Conservation (phyloP, 2,797 vertebrate species). For the Thalassophryne amazonica region DNA sequence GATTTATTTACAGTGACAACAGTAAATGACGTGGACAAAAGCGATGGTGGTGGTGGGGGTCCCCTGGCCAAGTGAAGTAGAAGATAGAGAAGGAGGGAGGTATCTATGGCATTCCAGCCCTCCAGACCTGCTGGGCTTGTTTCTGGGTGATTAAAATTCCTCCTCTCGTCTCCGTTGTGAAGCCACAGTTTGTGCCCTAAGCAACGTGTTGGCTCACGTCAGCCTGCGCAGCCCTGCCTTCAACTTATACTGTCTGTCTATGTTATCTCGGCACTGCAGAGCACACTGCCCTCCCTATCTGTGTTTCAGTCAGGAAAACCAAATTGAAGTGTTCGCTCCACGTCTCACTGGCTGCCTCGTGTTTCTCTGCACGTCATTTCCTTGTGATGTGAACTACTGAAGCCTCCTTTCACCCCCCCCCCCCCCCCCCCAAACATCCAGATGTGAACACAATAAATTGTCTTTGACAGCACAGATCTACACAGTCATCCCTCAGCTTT, state of each 20-base stretch:
- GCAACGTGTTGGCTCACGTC: conserved; percentile 69
- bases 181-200: conserved; percentile 50
- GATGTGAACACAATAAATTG: conserved; percentile 16
- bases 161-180: conserved; percentile 49
- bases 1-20: not conserved
- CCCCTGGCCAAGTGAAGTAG: not conserved
- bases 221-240: conserved; percentile 42
- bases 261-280: conserved; percentile 57
- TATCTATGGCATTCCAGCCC: conserved; percentile 70
- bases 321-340: conserved; percentile 21
- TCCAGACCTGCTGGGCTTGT: conserved; percentile 75
- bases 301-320: conserved; percentile 21
- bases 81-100: conserved; percentile 37
- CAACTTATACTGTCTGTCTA: conserved; percentile 15
- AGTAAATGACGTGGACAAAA: conserved; percentile 1
- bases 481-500: conserved; percentile 31
- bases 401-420: not conserved
- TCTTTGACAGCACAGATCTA: conserved; percentile 29
- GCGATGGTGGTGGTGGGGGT: not conserved
- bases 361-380: conserved; percentile 7
- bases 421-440: conserved; percentile 15
- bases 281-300: conserved; percentile 1
- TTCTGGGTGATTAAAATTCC: conserved; percentile 74
- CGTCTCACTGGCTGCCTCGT: conserved; percentile 9
- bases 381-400: not conserved